Evolutionary conservation across 2,797 vertebrate genomes (phyloP).

Genomic region (Protosalanx chinensis): DNA sequence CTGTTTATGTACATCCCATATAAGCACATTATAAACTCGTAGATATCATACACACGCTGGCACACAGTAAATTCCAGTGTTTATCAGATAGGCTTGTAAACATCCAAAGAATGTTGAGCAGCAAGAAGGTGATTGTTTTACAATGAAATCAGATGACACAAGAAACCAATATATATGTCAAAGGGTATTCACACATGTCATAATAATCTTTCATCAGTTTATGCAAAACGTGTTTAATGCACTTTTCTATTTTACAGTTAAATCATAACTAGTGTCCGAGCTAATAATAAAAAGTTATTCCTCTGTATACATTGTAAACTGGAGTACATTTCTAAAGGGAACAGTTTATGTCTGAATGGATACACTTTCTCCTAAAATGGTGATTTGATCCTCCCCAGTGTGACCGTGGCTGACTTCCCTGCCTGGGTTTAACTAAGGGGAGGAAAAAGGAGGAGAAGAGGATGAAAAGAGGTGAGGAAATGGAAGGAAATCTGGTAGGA

Average conservation of each 20-base stretch:
- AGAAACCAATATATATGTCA: not conserved
- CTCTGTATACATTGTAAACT: slow-evolving; percentile 5
- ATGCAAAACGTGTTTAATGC: no score
- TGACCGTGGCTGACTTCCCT: slow-evolving; percentile 15
- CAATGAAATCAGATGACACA: slow-evolving; percentile 19
- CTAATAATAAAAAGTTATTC: not conserved
- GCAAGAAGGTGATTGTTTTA: slow-evolving; percentile 20
- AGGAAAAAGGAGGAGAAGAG: not conserved
- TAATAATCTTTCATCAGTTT: not conserved
- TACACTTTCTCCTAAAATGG: slow-evolving; percentile 59
- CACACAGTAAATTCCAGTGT: slow-evolving; percentile 18
- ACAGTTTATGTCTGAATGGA: slow-evolving; percentile 53
- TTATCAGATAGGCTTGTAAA: slow-evolving; percentile 43
- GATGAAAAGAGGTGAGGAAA: not conserved
- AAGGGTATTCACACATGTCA: not conserved
- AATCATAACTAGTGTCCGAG: no score
- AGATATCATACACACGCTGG: not conserved
- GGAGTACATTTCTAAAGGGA: slow-evolving; percentile 16
- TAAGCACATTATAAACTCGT: no score
- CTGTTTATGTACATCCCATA: not conserved
- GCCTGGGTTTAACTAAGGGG: not conserved
- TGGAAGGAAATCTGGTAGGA: not conserved
- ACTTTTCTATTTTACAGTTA: no score
- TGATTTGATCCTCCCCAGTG: slow-evolving; percentile 45
- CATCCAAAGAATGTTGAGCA: slow-evolving; percentile 55